phyloP scores from a whole-genome alignment of 1,140 invertebrate species.

The Cydia pomonella region DNA sequence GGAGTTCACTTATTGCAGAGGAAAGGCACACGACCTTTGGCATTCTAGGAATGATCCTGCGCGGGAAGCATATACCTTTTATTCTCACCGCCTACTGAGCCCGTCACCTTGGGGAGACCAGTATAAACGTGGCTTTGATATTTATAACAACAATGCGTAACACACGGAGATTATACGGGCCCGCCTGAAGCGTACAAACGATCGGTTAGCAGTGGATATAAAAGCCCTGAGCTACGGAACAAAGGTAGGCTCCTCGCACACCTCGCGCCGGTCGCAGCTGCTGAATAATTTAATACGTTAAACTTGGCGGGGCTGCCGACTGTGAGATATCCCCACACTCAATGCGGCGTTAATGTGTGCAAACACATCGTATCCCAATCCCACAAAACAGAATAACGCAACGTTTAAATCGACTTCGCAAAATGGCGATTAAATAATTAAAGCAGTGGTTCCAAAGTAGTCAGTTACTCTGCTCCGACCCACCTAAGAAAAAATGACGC shows the following conservation, averaged over 20 bases:
- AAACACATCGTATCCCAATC: background rate
- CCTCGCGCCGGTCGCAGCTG: constrained; percentile 14
- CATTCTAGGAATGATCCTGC: constrained; percentile 20
- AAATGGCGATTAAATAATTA: no score
- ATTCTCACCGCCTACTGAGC: background rate
- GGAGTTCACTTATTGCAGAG: constrained; percentile 25
- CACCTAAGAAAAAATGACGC: no score
- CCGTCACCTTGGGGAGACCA: background rate
- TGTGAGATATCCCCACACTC: background rate
- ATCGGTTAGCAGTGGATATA: background rate
- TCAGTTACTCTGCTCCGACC: no score
- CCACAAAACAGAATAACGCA: no score
- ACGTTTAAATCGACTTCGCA: no score
- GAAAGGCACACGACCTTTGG: constrained; percentile 23
- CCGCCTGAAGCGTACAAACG: background rate
- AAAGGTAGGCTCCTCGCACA: constrained; percentile 20
- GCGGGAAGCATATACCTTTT: background rate
- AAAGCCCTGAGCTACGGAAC: constrained; percentile 6
- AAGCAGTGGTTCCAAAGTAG: no score
- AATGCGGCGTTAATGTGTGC: background rate
- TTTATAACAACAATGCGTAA: background rate
- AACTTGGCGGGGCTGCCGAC: constrained; percentile 2
- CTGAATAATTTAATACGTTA: constrained; percentile 29
- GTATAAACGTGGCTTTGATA: background rate
- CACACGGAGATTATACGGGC: background rate